These are phyloP conservation scores for Macropodus opercularis DNA, from an alignment of 2,797 vertebrate genomes.

Conservation along the genomic window DNA sequence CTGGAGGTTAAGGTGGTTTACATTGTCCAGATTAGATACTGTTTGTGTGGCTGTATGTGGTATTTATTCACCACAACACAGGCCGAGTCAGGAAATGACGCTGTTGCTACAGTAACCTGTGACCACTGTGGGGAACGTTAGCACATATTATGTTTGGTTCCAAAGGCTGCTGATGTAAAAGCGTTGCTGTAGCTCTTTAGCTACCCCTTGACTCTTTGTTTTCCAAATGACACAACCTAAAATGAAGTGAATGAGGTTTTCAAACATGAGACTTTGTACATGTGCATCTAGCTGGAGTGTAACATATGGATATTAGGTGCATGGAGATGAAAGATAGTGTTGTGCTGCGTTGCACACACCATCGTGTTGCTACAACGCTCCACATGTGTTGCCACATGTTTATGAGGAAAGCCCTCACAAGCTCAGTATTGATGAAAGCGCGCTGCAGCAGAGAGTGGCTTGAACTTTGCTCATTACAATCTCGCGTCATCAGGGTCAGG, in stretches of 20 bases:
- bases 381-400: background rate
- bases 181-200: too few relatives aligned
- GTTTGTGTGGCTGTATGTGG: too few relatives aligned
- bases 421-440: conserved; percentile 32
- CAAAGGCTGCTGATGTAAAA: conserved; percentile 48
- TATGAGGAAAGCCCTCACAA: conserved; percentile 2
- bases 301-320: too few relatives aligned
- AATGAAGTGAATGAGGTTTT: background rate
- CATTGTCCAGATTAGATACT: too few relatives aligned
- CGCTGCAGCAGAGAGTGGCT: conserved; percentile 21
- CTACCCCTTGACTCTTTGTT: too few relatives aligned
- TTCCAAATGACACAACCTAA: background rate
- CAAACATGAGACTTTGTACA: background rate
- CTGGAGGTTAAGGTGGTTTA: too few relatives aligned
- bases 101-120: background rate
- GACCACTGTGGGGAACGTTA: conserved; percentile 2
- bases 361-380: background rate
- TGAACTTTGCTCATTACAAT: conserved; percentile 79
- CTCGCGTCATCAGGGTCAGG: conserved; percentile 73
- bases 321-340: background rate
- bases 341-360: background rate
- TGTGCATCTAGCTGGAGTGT: background rate
- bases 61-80: too few relatives aligned
- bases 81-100: too few relatives aligned
- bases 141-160: conserved; percentile 32